Base-by-base conservation (phyloP, 2,113 vertebrate species). In the Triplophysa dalaica region DNA sequence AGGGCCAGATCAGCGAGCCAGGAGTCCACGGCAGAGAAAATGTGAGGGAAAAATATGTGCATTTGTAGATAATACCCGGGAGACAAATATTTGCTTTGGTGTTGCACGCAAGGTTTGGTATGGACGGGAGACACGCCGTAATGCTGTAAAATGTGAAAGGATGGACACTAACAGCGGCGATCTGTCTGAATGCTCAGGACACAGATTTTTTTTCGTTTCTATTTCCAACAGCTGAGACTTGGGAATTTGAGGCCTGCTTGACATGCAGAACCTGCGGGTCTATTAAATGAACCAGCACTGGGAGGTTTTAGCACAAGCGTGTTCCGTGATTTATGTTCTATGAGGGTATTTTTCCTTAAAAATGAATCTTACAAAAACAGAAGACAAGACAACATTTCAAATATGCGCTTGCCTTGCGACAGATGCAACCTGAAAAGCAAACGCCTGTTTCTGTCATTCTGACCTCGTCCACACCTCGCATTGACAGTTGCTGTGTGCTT, bases 1-100 rank as follows among this genome's bases (percentile, higher is more conserved):
- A 19, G n/a, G 50, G n/a, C 56, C 54, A 83, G 75, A 78, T 82
- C 29, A 52, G 52, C n/a, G 45, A 79, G 45, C 21, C 10, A 14
- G 13, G 24, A 24, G 0, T 61, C 48, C 4, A 13, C 22, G 54
- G 67, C 54, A 41, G 12, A 75, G 22, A 56, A 29, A 29, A 24
- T 62, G 21, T 60, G 13, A 56, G 21, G 26, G 21, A 14, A 48
- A 65, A 52, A 43, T 48, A 64, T 65, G 58, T 50, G 60, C 61
- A 56, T 75, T 56, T 78, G 19, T 21, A 69, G 75, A 78, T 61
- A 77, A 77, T 64, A 69, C 56, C 69, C 48, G 10, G 14, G 62
- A 58, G 70, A 48, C 33, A 73, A 78, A 78, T 65, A 75, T 50
- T 60, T 78, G 29, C 65, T 76, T 75, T 75, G 64, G 63, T 69